Evolutionary conservation across 2,888 invertebrate genomes (phyloP).

Genomic region (Hyppa rectilinea): DNA sequence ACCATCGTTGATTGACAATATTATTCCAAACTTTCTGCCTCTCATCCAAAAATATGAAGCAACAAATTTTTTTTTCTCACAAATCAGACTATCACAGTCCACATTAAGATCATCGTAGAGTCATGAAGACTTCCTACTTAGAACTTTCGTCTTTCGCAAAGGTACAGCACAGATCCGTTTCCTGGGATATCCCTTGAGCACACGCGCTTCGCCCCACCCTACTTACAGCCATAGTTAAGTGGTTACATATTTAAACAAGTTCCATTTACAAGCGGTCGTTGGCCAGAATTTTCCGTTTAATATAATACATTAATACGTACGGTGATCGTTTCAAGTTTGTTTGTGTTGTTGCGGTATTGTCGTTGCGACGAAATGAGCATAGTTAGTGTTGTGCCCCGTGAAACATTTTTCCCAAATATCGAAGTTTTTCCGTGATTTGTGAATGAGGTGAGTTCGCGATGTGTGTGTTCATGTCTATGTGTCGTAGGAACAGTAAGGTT

Average conservation of each 20-base stretch:
- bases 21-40: not conserved
- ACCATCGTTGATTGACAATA: not conserved
- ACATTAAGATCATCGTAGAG: slow-evolving; percentile 67
- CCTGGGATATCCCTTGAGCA: slow-evolving; percentile 82
- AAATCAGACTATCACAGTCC: slow-evolving; percentile 59
- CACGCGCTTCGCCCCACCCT: slow-evolving; percentile 78
- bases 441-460: slow-evolving; percentile 63
- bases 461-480: slow-evolving; percentile 12
- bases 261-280: slow-evolving; percentile 82
- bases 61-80: not conserved
- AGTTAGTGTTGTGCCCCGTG: slow-evolving; percentile 55
- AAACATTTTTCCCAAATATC: slow-evolving; percentile 45
- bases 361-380: slow-evolving; percentile 45
- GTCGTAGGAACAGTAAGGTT: not conserved
- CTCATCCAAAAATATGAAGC: not conserved
- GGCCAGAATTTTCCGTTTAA: slow-evolving; percentile 76
- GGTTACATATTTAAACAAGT: slow-evolving; percentile 87
- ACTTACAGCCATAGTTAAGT: slow-evolving; percentile 74
- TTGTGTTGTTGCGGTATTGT: slow-evolving; percentile 56
- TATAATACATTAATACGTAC: slow-evolving; percentile 27
- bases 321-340: slow-evolving; percentile 45
- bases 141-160: slow-evolving; percentile 86
- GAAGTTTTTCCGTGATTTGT: slow-evolving; percentile 55
- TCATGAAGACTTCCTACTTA: slow-evolving; percentile 83
- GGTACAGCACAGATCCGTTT: slow-evolving; percentile 79